phyloP scores from a whole-genome alignment of 2,888 invertebrate species.

The Antitype chi region DNA sequence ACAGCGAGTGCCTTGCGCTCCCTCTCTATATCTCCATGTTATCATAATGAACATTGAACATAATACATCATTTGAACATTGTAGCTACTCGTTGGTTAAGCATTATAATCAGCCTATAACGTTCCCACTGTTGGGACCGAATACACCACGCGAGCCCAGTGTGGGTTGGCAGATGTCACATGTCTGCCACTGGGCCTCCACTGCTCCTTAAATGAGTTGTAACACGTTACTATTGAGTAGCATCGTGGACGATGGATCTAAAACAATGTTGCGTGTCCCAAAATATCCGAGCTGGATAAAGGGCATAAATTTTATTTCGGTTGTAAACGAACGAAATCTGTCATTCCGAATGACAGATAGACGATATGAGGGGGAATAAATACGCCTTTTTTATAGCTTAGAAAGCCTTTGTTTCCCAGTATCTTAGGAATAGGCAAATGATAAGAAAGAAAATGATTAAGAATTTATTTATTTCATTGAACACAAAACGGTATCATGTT shows the following conservation, averaged over 20 bases:
- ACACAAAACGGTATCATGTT: not conserved
- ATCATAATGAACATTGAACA: no score
- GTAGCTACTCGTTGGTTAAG: no score
- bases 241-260: not conserved
- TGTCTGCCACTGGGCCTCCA: not conserved
- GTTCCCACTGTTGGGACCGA: not conserved
- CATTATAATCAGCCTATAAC: not conserved
- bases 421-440: not conserved
- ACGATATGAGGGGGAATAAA: constrained; percentile 13
- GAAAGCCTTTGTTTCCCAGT: not conserved
- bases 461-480: not conserved
- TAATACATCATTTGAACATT: no score
- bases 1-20: no score
- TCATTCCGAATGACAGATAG: constrained; percentile 34
- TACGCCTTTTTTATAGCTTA: constrained; percentile 26
- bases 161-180: not conserved
- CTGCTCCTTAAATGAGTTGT: no score
- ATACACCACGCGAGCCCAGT: not conserved
- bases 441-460: not conserved
- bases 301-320: constrained; percentile 32
- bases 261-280: not conserved
- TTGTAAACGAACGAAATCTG: constrained; percentile 50
- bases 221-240: not conserved
- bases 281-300: not conserved
- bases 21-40: no score